Evolutionary conservation across 2,888 invertebrate genomes (phyloP), one percentile per base, ranked within the genome.

Genomic region (Xylota segnis): DNA sequence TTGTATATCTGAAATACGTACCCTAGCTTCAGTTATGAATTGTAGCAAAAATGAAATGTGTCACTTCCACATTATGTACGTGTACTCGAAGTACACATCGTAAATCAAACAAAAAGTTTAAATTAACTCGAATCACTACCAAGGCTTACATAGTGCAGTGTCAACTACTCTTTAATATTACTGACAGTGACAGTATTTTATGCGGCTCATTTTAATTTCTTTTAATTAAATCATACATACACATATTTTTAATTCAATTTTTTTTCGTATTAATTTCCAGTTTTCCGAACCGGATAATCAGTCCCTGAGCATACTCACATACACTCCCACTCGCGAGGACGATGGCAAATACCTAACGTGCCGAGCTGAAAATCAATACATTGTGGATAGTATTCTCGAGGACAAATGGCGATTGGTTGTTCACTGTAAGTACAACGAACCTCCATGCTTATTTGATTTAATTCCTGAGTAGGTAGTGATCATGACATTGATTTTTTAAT

Each of bases 321-420:
- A 97, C 91, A 95, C 95, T 89, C 97, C 97, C 77, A 94, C 94
- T 89, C 96, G 97, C 89, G 97, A 97, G 90, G 97, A 97, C 93
- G 97, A 97, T 92, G 97, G 97, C 89, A 97, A 96, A 93, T 96
- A 96, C 93, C 94, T 97, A 93, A 96, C 96, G 88, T 97, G 97
- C 92, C 94, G 97, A 89, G 96, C 97, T 65, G 97, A 97, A 93
- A 97, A 97, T 94, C 96, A 96, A 91, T 95, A 94, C 93, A 96
- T 97, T 91, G 94, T 95, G 77, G 96, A 96, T 92, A 96, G 96
- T 88, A 95, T 95, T 87, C 94, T 97, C 82, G 97, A 97, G 93
- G 97, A 97, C 93, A 96, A 96, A 93, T 97, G 96, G 96, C 94
- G 95, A 90, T 94, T 97, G 90, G 95, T 96, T 92, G 97, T 97